phyloP scores from a whole-genome alignment of 1,140 invertebrate species.

The Apis mellifera region DNA sequence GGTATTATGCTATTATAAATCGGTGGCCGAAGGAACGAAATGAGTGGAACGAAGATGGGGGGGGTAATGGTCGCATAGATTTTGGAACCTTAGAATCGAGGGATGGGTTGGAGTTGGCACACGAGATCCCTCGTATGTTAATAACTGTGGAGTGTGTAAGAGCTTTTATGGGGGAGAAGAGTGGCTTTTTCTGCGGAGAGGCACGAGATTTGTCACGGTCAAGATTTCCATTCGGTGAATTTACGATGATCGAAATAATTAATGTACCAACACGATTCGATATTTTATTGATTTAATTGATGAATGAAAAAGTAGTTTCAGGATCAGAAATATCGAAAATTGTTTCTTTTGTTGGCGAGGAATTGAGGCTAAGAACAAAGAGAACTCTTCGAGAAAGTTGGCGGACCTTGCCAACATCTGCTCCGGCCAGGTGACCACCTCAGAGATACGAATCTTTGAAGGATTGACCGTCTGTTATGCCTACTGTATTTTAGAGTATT shows the following conservation, averaged over 20 bases:
- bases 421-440: constrained; percentile 31
- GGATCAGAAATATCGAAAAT: too few species aligned
- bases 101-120: constrained; percentile 41
- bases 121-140: constrained; percentile 36
- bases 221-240: neutral
- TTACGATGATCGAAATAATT: neutral
- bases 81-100: constrained; percentile 19
- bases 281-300: too few species aligned
- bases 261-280: too few species aligned
- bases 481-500: neutral
- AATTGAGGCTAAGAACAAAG: neutral
- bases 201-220: neutral
- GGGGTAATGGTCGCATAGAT: constrained; percentile 51
- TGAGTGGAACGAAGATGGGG: constrained; percentile 29
- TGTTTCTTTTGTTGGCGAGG: neutral
- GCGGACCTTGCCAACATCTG: constrained; percentile 33
- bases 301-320: too few species aligned
- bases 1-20: constrained; percentile 34
- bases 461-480: neutral
- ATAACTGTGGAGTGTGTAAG: constrained; percentile 27
- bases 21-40: constrained; percentile 36
- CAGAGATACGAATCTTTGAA: constrained; percentile 29
- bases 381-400: neutral
- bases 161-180: constrained; percentile 3
- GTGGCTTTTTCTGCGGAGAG: too few species aligned